A percentile compares a stretch with the other conserved stretches of the same genome.
Conservation (phyloP, 2,888 invertebrate genomes). For the Emesis castigata region DNA sequence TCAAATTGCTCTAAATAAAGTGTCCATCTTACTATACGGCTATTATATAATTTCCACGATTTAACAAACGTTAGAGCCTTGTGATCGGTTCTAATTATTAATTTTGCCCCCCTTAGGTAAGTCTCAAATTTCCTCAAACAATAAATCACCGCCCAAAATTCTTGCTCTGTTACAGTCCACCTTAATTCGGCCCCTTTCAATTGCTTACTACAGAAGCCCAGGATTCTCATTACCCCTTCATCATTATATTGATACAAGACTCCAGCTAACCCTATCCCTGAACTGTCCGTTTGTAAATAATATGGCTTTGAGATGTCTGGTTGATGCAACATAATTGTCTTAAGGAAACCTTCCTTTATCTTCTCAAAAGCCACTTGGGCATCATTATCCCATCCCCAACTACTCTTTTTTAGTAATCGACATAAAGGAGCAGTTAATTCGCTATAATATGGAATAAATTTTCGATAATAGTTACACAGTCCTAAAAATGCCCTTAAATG, state of each 20-base stretch:
- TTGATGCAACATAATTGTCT: conserved; percentile 34
- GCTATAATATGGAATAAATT: conserved; percentile 60
- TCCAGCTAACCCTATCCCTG: conserved; percentile 53
- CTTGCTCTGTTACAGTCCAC: conserved; percentile 67
- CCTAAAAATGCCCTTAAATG: conserved; percentile 65
- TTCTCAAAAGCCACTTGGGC: conserved; percentile 53
- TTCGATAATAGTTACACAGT: conserved; percentile 62
- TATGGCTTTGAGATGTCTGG: conserved; percentile 38
- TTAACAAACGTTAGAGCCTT: conserved; percentile 59
- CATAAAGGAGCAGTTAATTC: conserved; percentile 42
- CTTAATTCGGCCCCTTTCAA: conserved; percentile 48
- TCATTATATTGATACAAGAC: conserved; percentile 55
- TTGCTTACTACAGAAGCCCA: conserved; percentile 58
- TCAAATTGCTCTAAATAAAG: conserved; percentile 61
- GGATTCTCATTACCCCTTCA: conserved; percentile 26
- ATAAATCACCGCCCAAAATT: conserved; percentile 61
- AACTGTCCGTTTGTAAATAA: conserved; percentile 64
- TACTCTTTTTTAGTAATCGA: conserved; percentile 53
- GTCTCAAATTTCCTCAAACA: conserved; percentile 65
- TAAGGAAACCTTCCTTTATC: conserved; percentile 50
- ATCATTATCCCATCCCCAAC: conserved; percentile 44
- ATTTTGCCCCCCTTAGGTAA: conserved; percentile 57
- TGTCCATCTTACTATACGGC: conserved; percentile 58
- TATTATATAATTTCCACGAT: conserved; percentile 62
- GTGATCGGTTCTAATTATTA: conserved; percentile 63